Base-by-base conservation (phyloP, 1,140 invertebrate species). In the Temnothorax longispinosus region DNA sequence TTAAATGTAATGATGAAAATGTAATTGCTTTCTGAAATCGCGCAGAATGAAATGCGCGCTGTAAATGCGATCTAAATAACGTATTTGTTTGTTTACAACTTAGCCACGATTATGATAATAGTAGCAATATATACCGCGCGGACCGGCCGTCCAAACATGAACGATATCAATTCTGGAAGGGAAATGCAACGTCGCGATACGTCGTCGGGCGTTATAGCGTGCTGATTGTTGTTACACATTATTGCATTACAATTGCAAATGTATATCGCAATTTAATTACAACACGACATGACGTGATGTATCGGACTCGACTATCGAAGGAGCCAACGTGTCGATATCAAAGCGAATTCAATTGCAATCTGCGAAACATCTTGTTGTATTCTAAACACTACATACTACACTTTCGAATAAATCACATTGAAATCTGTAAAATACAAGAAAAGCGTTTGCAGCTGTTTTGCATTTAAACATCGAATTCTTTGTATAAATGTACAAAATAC, bases 191-290 rank as follows among this genome's bases (percentile, higher is more conserved):
- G 80, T 84, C 78, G 78, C 78, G 78, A 71, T 81, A 81, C 78
- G 52, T 81, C 80, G 58, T 84, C 41, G 54, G 44, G 44, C 47
- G 80, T 84, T 84, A 84, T 75, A 62, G 80, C 69, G 44, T 75
- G 80, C 80, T 84, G 80, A 84, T 84, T 84, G 80, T 75, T 84
- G 32, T 69, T 84, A 41, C 69, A 60, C 44, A 84, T 84, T 84
- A 84, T 84, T 84, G 56, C 80, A 84, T 84, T 84, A 84, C 80
- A 84, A 84, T 84, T 84, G 80, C 80, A 84, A 84, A 84, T 84
- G 80, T 41, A 84, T 84, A 54, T 27, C 27, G 54, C 69, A 62
- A 84, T 84, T 84, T 84, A 84, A 84, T 84, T 84, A 84, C 27
- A 82, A 60, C 32, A 56, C 54, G 41, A 60, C 80, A 62, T 35